Evolutionary conservation across 2,797 vertebrate genomes (phyloP).

Genomic region (Schizopygopsis malacanthus): DNA sequence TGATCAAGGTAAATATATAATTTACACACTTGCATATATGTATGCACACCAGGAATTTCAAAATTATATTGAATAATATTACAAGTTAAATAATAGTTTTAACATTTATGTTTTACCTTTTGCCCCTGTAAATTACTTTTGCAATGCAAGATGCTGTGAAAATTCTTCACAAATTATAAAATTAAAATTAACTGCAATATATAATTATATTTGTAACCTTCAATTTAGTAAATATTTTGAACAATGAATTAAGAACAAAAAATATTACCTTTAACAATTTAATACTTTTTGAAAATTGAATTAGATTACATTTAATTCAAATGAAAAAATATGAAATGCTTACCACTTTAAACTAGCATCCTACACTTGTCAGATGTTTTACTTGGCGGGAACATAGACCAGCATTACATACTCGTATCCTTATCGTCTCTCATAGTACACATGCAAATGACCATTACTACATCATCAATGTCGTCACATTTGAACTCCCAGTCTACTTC

Average conservation of each 20-base stretch:
- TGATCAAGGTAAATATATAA: not conserved
- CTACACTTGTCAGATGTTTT: not conserved
- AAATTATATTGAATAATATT: no score
- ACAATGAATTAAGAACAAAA: accelerated
- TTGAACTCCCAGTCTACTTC: not conserved
- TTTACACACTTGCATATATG: no score
- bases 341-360: not conserved
- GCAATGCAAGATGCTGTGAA: not conserved
- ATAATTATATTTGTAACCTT: not conserved
- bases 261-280: no score
- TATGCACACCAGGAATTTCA: not conserved
- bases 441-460: not conserved
- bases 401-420: not conserved
- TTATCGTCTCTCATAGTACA: not conserved
- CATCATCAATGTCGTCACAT: not conserved
- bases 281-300: not conserved
- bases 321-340: not conserved
- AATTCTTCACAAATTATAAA: not conserved
- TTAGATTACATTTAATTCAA: not conserved
- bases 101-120: not conserved
- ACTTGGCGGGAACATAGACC: not conserved
- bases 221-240: not conserved
- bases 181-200: not conserved
- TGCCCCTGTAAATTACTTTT: not conserved
- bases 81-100: not conserved